Evolutionary conservation across 2,888 invertebrate species (phyloP), one percentile per base, ranked within the genome.

Genomic region (Nomada flava): DNA sequence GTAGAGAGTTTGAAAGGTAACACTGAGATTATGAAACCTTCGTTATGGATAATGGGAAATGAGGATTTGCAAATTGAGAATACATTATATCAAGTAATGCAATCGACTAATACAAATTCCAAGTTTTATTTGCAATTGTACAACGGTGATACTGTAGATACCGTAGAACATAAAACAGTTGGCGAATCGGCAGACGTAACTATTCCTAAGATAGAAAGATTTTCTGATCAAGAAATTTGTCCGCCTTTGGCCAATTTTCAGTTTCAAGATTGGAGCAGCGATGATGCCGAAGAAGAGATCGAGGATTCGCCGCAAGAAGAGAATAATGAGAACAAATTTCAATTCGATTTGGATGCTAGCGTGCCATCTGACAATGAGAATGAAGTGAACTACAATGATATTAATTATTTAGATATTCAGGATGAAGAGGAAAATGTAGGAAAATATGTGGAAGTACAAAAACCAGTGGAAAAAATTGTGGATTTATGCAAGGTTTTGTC

Each of bases 241-340:
- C 94, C 95, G 73, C 95, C 95, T 0, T 96, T 96, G 88, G 92
- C 95, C 10, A 95, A 95, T 0, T 96, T 96, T 90, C 95, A 95
- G 42, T 95, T 96, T 69, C 94, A 93, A 70, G 94, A 95, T 79
- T 96, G 96, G 96, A 95, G 95, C 36, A 36, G 7, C 42, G 94
- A 95, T 0, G 94, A 95, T 42, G 94, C 94, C 53, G 95, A 95
- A 59, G 10, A 15, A 2, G 74, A 95, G 13, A 0, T 47, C 20
- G 26, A 70, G 18, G 7, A 82, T n/a, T 44, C 10, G 11, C 29
- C 65, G 15, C 26, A n/a, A 11, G 70, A 81, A 29, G 60, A 74
- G 26, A 26, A 29, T 10, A 44, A 69, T 10, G 83, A 85, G 15
- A 80, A 81, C 2, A 18, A n/a, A 65, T 89, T 89, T 72, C 90